Percentiles rank a stretch among this genome's conserved stretches.
Evolutionary conservation across 2,888 invertebrate genomes (phyloP).

Genomic region (Craniophora ligustri): DNA sequence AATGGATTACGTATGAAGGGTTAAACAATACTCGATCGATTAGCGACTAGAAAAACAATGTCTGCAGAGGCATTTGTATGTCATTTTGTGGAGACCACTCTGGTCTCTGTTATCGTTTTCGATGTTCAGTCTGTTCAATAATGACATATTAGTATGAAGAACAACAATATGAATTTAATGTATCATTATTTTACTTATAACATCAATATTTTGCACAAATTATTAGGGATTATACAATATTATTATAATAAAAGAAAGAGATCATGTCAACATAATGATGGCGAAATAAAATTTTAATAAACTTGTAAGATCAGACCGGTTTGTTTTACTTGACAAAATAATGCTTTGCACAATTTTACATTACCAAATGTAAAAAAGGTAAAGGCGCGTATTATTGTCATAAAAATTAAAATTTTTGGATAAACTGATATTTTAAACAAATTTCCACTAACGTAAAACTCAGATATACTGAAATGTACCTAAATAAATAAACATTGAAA

Average conservation of each 20-base stretch:
- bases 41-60: constrained; percentile 9
- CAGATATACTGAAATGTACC: background rate
- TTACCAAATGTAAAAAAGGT: constrained; percentile 13
- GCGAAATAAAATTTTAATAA: constrained; percentile 16
- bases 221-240: too few species aligned
- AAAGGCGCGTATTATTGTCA: constrained; percentile 17
- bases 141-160: too few species aligned
- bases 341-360: constrained; percentile 17
- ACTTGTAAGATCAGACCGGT: constrained; percentile 25
- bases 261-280: constrained; percentile 2
- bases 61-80: background rate
- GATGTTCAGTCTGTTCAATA: background rate
- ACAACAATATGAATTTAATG: too few species aligned
- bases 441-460: constrained; percentile 7
- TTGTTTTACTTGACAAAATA: background rate
- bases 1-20: constrained; percentile 39
- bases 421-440: background rate
- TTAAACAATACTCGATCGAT: constrained; percentile 31
- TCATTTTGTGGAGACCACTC: constrained; percentile 5
- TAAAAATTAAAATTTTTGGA: constrained; percentile 1
- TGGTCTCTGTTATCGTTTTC: constrained; percentile 1
- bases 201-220: too few species aligned
- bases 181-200: too few species aligned
- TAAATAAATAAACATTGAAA: constrained; percentile 30
- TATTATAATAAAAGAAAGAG: too few species aligned